Percentiles rank a stretch among this genome's conserved stretches.
phyloP scores from a whole-genome alignment of 2,888 invertebrate species.

The Ophion ellenae region DNA sequence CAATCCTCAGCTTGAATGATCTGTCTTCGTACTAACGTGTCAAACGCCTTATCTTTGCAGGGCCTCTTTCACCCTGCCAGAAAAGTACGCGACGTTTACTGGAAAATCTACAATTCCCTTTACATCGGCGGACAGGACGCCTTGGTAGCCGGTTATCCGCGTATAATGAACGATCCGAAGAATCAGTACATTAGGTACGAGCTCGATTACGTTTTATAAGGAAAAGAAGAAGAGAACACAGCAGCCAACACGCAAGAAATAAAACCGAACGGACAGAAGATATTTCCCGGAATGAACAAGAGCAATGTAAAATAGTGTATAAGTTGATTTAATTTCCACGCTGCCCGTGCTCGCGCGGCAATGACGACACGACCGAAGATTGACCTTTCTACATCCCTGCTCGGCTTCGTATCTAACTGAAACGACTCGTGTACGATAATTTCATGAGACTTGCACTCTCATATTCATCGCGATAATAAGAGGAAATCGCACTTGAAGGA shows the following conservation, averaged over 20 bases:
- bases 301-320: conserved; percentile 42
- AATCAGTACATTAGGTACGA: conserved; percentile 97
- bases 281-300: background rate
- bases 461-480: conserved; percentile 3
- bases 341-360: conserved; percentile 1
- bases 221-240: background rate
- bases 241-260: background rate
- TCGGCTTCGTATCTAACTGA: background rate
- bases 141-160: conserved; percentile 98
- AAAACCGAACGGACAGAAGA: background rate
- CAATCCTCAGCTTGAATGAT: background rate
- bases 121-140: conserved; percentile 99
- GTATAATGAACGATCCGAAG: conserved; percentile 97
- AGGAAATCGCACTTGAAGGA: background rate
- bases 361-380: conserved; percentile 7
- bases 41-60: conserved; percentile 82
- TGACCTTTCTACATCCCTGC: background rate
- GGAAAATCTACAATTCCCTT: conserved; percentile 99
- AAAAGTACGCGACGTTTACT: conserved; percentile 99
- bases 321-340: conserved; percentile 23
- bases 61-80: conserved; percentile 99
- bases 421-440: background rate
- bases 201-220: conserved; percentile 95
- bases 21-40: no score
- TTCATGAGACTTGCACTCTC: background rate